Conservation (phyloP, 2,888 invertebrate genomes). For the Cotesia congregata region DNA sequence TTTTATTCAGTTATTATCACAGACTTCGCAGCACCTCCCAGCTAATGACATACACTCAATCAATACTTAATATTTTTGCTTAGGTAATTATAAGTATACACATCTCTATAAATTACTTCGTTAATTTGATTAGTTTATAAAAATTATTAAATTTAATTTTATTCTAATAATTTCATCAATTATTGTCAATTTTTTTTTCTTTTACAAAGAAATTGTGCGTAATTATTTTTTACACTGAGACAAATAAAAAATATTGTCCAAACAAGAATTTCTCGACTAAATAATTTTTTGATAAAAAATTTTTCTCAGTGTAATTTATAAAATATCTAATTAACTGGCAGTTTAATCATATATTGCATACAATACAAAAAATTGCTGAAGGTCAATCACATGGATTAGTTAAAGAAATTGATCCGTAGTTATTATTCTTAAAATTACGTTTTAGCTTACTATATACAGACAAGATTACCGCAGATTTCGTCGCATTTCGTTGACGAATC, state of each 20-base stretch:
- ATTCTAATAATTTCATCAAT: background rate
- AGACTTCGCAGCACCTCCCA: slow-evolving; percentile 4
- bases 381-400: background rate
- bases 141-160: no score
- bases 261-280: no score
- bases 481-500: slow-evolving; percentile 52
- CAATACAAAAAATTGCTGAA: background rate
- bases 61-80: background rate
- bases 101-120: background rate
- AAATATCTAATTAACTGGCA: no score
- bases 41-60: slow-evolving; percentile 2
- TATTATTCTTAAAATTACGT: slow-evolving; percentile 17
- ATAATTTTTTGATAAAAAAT: no score
- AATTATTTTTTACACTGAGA: background rate
- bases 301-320: no score
- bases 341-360: no score
- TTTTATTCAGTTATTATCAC: slow-evolving; percentile 3
- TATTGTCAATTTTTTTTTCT: background rate
- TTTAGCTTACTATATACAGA: slow-evolving; percentile 58
- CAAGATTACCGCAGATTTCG: slow-evolving; percentile 55
- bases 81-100: background rate
- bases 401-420: slow-evolving; percentile 47
- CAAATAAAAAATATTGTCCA: no score
- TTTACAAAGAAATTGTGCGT: background rate
- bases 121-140: no score